Conservation (phyloP, 2,888 invertebrate species). For the Drosophila lacicola region DNA sequence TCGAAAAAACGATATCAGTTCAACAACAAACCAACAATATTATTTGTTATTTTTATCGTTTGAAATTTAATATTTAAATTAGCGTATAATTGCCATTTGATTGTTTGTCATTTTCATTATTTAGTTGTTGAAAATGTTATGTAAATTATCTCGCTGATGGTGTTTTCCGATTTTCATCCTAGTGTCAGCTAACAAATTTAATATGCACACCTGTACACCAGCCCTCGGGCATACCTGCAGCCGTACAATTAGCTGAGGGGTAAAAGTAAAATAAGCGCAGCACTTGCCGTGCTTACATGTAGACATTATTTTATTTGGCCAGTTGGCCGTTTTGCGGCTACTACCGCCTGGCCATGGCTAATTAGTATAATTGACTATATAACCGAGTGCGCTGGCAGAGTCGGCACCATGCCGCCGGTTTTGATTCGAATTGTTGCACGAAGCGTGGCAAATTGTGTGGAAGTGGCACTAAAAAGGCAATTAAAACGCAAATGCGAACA, state of each 20-base stretch:
- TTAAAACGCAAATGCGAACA: slow-evolving; percentile 73
- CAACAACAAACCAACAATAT: no score
- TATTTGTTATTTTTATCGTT: not conserved
- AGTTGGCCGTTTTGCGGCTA: slow-evolving; percentile 54
- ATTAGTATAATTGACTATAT: slow-evolving; percentile 82
- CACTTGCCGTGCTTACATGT: slow-evolving; percentile 53
- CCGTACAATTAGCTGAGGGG: slow-evolving; percentile 31
- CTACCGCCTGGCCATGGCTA: slow-evolving; percentile 54
- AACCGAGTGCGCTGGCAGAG: slow-evolving; percentile 46
- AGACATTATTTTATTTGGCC: slow-evolving; percentile 70
- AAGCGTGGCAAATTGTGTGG: slow-evolving; percentile 80
- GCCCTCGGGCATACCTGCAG: not conserved
- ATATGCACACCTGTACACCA: not conserved
- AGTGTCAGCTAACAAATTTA: slow-evolving; percentile 52
- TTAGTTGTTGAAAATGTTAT: not conserved
- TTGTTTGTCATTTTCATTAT: not conserved
- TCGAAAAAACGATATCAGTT: no score
- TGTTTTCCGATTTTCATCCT: not conserved
- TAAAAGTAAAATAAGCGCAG: slow-evolving; percentile 22
- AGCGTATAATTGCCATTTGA: not conserved
- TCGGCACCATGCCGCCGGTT: slow-evolving; percentile 23
- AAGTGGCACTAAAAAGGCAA: slow-evolving; percentile 81
- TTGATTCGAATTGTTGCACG: slow-evolving; percentile 78
- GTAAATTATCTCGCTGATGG: not conserved
- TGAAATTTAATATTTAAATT: not conserved